A percentile compares a stretch with the other conserved stretches of the same genome.
Conservation (phyloP, 1,140 invertebrate genomes). For the Telenomus remus region DNA sequence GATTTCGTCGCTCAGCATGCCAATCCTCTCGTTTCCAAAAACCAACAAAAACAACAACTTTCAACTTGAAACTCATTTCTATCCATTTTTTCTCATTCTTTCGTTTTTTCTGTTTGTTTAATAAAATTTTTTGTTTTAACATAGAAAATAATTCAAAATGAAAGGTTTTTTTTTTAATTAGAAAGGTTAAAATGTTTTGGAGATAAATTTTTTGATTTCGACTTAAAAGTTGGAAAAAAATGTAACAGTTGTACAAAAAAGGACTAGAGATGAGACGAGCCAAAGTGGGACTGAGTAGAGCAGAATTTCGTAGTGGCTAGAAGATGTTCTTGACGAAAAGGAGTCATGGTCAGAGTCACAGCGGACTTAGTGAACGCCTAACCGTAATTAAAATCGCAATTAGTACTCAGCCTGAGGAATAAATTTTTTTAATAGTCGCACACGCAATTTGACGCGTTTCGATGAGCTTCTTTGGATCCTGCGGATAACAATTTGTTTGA, state of each 20-base stretch:
- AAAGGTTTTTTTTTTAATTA: too few species aligned
- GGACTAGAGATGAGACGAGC: background rate
- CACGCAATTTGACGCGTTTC: background rate
- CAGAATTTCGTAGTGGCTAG: slow-evolving; percentile 39
- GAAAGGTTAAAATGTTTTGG: too few species aligned
- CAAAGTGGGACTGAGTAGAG: slow-evolving; percentile 9
- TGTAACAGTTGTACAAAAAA: background rate
- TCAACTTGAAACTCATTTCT: too few species aligned
- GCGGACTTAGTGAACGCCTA: slow-evolving; percentile 22
- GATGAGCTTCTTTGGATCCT: background rate
- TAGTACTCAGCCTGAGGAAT: slow-evolving; percentile 35
- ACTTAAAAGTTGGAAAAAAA: too few species aligned
- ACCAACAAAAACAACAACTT: background rate
- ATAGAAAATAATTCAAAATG: too few species aligned
- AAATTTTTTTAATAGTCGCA: slow-evolving; percentile 26
- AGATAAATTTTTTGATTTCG: too few species aligned
- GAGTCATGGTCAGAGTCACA: slow-evolving; percentile 36
- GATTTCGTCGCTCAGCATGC: background rate
- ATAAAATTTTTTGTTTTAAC: too few species aligned
- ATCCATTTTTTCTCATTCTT: too few species aligned
- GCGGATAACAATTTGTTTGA: background rate
- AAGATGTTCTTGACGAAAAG: slow-evolving; percentile 41
- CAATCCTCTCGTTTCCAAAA: background rate
- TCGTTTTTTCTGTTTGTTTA: too few species aligned
- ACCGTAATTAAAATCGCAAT: slow-evolving; percentile 42